phyloP scores from a whole-genome alignment of 1,140 invertebrate species.

The Aplysia californica region DNA sequence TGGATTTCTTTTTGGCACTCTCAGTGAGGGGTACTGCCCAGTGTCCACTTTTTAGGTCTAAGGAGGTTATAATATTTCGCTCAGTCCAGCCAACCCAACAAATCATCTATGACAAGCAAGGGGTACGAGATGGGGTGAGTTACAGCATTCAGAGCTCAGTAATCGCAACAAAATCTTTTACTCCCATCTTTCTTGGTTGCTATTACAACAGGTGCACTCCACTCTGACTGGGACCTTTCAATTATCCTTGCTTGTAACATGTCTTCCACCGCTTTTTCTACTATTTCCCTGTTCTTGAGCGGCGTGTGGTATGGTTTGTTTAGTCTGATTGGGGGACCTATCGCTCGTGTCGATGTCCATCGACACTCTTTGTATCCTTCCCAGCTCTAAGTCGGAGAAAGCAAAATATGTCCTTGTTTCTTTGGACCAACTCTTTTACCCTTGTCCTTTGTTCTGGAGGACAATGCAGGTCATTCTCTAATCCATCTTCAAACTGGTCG shows the following conservation, averaged over 20 bases:
- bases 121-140: background rate
- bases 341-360: background rate
- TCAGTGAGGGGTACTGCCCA: background rate
- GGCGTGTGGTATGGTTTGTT: slow-evolving; percentile 12
- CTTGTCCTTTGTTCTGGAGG: too few relatives aligned
- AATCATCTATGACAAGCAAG: background rate
- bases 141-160: background rate
- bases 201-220: slow-evolving; percentile 2
- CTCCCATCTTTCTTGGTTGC: slow-evolving; percentile 10
- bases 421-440: too few relatives aligned
- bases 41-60: background rate
- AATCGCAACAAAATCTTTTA: slow-evolving; percentile 12
- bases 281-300: background rate
- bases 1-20: background rate
- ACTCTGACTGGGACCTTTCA: background rate
- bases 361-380: too few relatives aligned
- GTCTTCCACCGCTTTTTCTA: slow-evolving; percentile 9
- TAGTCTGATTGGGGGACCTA: background rate
- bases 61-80: background rate
- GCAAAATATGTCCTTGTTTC: too few relatives aligned
- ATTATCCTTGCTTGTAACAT: slow-evolving; percentile 21
- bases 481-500: too few relatives aligned
- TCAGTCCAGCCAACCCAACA: background rate
- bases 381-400: too few relatives aligned
- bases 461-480: too few relatives aligned